Base-by-base conservation (phyloP, 2,797 vertebrate species). In the Crypturellus tataupa region DNA sequence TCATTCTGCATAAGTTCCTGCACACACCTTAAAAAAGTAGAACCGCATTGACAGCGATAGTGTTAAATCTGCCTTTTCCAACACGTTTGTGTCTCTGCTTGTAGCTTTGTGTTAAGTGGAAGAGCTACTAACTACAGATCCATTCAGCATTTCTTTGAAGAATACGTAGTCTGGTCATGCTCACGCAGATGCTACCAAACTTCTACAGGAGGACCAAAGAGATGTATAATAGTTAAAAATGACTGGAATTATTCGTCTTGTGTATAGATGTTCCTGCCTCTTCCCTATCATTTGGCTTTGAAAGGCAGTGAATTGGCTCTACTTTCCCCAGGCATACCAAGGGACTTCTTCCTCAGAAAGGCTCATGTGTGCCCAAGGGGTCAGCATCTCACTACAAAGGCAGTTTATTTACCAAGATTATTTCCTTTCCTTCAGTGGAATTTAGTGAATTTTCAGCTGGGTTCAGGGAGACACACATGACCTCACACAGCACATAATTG, bases 381-480 rank as follows among this genome's bases (percentile, higher is more conserved):
- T 35, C 51, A 86, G 60, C 2, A 1, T 16, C 31, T 1, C 1
- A 19, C 14, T 1, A 0, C 71, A 84, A 58, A 85, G 15, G 8
- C 62, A 42, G 20, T 21, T 81, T 49, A 7, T 69, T 88, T 76
- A 13, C 55, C 35, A 16, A 59, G 60, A 39, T 23, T 18, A 5
- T 37, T 55, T 81, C 13, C 42, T 80, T 68, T 55, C 20, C 35
- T 72, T 72, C 3, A 4, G 33, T 84, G 70, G 29, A 80, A 24
- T 85, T 71, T 27, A 16, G 37, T 81, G 40, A 20, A 69, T 29
- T 94, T 92, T 82, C 78, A 67, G 4, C 42, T 88, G 33, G 17
- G 29, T n/a, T 65, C 20, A 4, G 44, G 24, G 64, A 44, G 49
- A 77, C 39, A 56, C 23, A 29, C 0, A 0, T 1, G 2, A 33